Percentiles rank a stretch among this genome's conserved stretches.
Conservation (phyloP, 1,140 invertebrate genomes). For the Eupristina koningsbergeri region DNA sequence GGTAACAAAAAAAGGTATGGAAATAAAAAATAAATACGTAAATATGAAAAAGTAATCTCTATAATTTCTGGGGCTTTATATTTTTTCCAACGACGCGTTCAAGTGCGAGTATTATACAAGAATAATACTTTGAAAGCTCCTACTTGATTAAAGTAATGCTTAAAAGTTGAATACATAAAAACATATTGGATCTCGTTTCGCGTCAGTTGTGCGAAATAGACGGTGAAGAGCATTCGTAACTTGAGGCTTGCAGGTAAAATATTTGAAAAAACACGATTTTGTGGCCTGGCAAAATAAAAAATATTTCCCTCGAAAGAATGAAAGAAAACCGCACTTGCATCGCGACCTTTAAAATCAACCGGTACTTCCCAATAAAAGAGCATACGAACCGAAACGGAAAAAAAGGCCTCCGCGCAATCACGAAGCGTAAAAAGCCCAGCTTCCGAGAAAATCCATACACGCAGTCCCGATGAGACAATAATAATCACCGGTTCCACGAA, state of each 20-base stretch:
- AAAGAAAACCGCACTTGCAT: not conserved
- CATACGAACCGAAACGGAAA: not conserved
- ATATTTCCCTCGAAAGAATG: not conserved
- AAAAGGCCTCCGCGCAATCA: not conserved
- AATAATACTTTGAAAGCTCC: not conserved
- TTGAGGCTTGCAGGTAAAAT: not conserved
- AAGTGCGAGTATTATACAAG: not conserved
- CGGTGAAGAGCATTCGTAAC: not conserved
- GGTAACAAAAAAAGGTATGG: too few relatives aligned
- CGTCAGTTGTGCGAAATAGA: not conserved
- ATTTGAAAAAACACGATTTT: not conserved
- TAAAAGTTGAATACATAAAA: not conserved
- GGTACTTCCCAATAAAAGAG: not conserved
- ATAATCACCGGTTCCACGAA: not conserved
- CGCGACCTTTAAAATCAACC: slow-evolving; percentile 17
- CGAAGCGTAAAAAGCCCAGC: not conserved
- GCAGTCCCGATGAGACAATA: not conserved
- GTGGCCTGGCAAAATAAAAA: not conserved
- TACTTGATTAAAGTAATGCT: not conserved
- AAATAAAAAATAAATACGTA: too few relatives aligned
- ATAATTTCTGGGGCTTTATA: too few relatives aligned
- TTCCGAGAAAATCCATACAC: not conserved
- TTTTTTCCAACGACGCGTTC: not conserved
- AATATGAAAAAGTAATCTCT: not conserved
- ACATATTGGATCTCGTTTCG: not conserved